Evolutionary conservation across 2,113 vertebrate genomes (phyloP).

Genomic region (Promerops cafer): DNA sequence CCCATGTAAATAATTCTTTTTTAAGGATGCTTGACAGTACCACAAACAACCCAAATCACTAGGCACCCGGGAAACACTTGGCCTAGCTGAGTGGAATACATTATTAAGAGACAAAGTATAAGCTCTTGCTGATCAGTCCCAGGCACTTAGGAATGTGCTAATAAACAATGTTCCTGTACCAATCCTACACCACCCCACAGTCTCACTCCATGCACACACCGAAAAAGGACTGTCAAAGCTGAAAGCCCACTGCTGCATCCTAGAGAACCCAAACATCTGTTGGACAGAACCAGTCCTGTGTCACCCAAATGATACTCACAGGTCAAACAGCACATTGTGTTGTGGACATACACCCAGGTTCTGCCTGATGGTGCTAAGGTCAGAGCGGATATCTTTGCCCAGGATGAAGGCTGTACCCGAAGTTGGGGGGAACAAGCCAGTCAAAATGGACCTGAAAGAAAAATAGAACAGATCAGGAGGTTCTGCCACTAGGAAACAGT

Average conservation of each 20-base stretch:
- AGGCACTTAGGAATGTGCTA: rapidly evolving
- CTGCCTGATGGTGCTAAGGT: slow-evolving; percentile 87
- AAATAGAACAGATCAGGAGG: background rate
- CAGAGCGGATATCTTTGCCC: slow-evolving; percentile 89
- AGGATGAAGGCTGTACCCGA: slow-evolving; percentile 94
- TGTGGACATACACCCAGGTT: slow-evolving; percentile 95
- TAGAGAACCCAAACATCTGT: rapidly evolving
- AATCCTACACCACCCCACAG: background rate
- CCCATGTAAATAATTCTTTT: background rate
- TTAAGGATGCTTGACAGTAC: background rate
- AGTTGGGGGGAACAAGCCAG: slow-evolving; percentile 93
- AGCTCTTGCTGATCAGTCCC: background rate
- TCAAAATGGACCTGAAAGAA: slow-evolving; percentile 89
- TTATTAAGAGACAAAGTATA: background rate
- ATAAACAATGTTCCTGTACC: background rate
- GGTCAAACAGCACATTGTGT: slow-evolving; percentile 95
- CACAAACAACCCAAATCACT: background rate
- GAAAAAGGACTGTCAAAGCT: background rate
- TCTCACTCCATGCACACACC: background rate
- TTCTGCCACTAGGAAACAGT: background rate
- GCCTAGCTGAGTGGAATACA: background rate
- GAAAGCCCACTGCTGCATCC: background rate
- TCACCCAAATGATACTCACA: slow-evolving; percentile 75
- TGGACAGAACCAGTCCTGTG: background rate
- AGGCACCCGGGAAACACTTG: background rate